phyloP scores from a whole-genome alignment of 2,888 invertebrate genomes.

The Drosophila rubida region DNA sequence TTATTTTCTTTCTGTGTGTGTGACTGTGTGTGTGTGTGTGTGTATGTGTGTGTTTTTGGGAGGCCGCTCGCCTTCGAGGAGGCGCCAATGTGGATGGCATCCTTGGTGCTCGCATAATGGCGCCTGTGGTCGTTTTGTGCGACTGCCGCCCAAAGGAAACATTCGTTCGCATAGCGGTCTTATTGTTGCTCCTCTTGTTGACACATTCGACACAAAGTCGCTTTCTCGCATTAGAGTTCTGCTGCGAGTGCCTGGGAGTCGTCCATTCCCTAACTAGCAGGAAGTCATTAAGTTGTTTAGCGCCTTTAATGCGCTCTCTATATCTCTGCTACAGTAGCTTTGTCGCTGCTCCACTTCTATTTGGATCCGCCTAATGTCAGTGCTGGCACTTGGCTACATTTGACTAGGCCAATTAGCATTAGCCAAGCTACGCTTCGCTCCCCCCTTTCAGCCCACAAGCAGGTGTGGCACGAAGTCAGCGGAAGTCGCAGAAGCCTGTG shows the following conservation, averaged over 20 bases:
- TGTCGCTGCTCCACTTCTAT: slow-evolving; percentile 10
- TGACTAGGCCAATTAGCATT: slow-evolving; percentile 49
- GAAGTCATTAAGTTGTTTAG: slow-evolving; percentile 79
- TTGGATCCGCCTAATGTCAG: slow-evolving; percentile 27
- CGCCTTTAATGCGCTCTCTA: slow-evolving; percentile 55
- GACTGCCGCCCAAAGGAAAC: slow-evolving; percentile 61
- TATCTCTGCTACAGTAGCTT: slow-evolving; percentile 35
- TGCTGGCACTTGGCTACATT: slow-evolving; percentile 30
- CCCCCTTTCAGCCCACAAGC: background rate
- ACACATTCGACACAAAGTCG: slow-evolving; percentile 23
- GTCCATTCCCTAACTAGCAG: slow-evolving; percentile 67
- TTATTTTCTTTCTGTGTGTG: background rate
- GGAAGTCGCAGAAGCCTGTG: background rate
- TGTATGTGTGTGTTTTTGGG: background rate
- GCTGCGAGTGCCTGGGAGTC: slow-evolving; percentile 17
- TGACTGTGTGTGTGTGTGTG: background rate
- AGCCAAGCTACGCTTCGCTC: background rate
- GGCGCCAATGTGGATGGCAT: slow-evolving; percentile 19
- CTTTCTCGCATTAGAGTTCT: slow-evolving; percentile 2
- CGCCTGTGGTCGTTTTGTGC: slow-evolving; percentile 65
- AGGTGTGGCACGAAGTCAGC: background rate
- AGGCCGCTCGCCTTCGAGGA: slow-evolving; percentile 5
- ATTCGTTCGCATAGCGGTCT: slow-evolving; percentile 69
- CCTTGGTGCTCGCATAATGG: slow-evolving; percentile 57
- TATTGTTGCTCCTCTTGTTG: slow-evolving; percentile 52